Evolutionary conservation across 2,113 vertebrate species (phyloP).

Genomic region (Ciconia stormi): DNA sequence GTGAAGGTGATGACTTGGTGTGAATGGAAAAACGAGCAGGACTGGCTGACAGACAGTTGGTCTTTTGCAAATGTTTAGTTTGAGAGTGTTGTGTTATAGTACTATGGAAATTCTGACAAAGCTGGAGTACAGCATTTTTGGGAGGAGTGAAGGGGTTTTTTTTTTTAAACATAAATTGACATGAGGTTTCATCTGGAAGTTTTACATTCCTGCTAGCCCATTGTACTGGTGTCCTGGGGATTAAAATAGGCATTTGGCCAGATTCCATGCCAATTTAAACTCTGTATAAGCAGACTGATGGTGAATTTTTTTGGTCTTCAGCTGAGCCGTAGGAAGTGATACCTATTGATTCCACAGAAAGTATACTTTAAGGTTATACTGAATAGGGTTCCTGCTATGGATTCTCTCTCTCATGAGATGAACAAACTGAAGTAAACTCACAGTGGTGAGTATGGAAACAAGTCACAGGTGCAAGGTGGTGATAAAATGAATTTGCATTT

Average conservation of each 20-base stretch:
- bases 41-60: neutral
- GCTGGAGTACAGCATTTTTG: neutral
- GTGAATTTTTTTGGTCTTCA: neutral
- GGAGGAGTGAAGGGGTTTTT: neutral
- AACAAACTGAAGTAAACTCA: neutral
- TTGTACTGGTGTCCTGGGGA: neutral
- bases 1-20: neutral
- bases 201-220: neutral
- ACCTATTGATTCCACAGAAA: neutral
- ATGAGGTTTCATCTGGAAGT: neutral
- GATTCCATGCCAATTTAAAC: neutral
- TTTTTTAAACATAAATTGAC: neutral
- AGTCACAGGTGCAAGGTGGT: conserved; percentile 2
- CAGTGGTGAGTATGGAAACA: neutral
- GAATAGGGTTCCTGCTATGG: neutral
- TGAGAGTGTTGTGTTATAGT: neutral
- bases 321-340: neutral
- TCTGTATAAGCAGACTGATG: neutral
- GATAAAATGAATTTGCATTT: conserved; percentile 41
- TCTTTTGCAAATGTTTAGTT: neutral
- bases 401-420: neutral
- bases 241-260: neutral
- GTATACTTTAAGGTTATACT: neutral
- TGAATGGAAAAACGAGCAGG: neutral
- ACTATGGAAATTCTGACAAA: neutral